A percentile compares a stretch with the other conserved stretches of the same genome.
Conservation (phyloP, 2,113 vertebrate genomes). For the Coregonus clupeaformis region DNA sequence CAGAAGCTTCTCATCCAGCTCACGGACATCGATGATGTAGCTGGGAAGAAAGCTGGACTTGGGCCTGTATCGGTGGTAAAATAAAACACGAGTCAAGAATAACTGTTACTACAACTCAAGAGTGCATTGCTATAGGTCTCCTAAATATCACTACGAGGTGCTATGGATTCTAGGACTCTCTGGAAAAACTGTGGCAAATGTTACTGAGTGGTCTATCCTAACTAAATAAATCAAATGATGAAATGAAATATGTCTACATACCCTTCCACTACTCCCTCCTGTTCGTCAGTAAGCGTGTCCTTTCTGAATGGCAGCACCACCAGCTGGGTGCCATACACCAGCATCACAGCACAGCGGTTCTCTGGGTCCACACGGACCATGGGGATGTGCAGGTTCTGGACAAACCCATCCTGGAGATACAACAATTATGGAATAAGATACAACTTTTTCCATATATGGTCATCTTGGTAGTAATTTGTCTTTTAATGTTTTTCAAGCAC, state of each 20-base stretch:
- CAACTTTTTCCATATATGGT: background rate
- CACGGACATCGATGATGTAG: constrained; percentile 90
- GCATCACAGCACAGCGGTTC: constrained; percentile 91
- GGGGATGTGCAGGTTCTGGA: constrained; percentile 90
- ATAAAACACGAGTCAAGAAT: background rate
- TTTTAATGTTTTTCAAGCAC: background rate
- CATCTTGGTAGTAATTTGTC: background rate
- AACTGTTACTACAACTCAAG: no score
- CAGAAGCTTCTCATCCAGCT: constrained; percentile 90
- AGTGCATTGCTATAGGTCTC: background rate
- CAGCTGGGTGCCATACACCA: constrained; percentile 87
- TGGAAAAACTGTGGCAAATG: no score
- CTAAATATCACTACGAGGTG: background rate
- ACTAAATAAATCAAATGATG: no score
- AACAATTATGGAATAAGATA: background rate
- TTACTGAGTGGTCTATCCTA: no score
- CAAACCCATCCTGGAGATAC: constrained; percentile 83
- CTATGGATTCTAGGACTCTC: background rate
- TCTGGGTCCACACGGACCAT: constrained; percentile 90
- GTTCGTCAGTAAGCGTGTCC: constrained; percentile 87
- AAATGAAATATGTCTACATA: constrained; percentile 45
- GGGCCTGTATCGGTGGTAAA: constrained; percentile 70
- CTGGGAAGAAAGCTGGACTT: constrained; percentile 91
- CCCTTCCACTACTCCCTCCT: constrained; percentile 87
- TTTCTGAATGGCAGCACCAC: constrained; percentile 90